Evolutionary conservation across 2,797 vertebrate genomes (phyloP), one percentile per base, ranked within the genome.

Genomic region (Sandelia bainsii): DNA sequence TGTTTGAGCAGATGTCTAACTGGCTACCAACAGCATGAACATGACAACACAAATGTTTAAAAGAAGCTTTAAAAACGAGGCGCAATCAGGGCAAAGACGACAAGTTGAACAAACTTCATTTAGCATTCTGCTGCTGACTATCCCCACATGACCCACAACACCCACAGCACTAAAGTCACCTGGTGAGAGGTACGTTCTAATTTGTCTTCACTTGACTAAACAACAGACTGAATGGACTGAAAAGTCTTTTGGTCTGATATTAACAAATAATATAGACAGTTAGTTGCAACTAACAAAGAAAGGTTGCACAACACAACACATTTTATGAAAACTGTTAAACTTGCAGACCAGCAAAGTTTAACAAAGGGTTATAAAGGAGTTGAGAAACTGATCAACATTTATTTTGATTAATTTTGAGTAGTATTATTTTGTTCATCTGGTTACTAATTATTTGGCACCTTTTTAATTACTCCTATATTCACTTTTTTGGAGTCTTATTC

Each of bases 141-240:
- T 5, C 4, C 37, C 59, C 66, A 67, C 68, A 74, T 20, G 25
- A 82, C 72, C 66, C 48, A 80, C 78, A 81, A 61, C 68, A 77
- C 70, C 62, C 67, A 65, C 67, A 62, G 64, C 61, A 75, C 68
- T 25, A 59, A 42, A 50, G 50, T 61, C 62, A 67, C 72, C 25
- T 22, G 46, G 42, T 64, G 53, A 52, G 19, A 1, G 42, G 39
- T 57, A 20, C 59, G 50, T 19, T 37, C 53, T 45, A 27, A 65
- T 62, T 19, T 50, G 52, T 78, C 32, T 69, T 67, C 16, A 45
- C 54, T 51, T 7, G 3, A 51, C 39, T 32, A 9, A 60, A 53
- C 20, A 71, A 56, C 62, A 66, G 27, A n/a, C 45, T 46, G 0
- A 22, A 23, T 17, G 23, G 22, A 39, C 8, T 16, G 4, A 29